Percentiles rank a stretch among this genome's conserved stretches.
These are phyloP conservation scores for Hyperoplus lanceolatus DNA, from an alignment of 2,797 vertebrate species.

Conservation along the genomic window DNA sequence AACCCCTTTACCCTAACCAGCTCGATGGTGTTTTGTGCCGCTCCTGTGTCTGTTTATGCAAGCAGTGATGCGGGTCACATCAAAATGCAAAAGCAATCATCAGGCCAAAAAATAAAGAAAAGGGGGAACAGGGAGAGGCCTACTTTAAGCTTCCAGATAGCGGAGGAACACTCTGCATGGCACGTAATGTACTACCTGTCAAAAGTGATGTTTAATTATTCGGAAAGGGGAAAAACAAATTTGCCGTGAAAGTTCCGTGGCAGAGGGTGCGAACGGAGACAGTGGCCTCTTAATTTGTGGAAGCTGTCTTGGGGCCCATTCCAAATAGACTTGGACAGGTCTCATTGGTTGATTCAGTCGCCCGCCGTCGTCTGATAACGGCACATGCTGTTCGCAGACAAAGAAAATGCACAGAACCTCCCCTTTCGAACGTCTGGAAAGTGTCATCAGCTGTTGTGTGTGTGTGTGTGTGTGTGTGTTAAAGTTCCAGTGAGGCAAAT, in stretches of 20 bases:
- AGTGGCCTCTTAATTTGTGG: slow-evolving; percentile 47
- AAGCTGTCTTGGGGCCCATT: slow-evolving; percentile 28
- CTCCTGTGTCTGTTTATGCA: slow-evolving; percentile 47
- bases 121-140: slow-evolving; percentile 11
- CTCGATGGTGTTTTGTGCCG: slow-evolving; percentile 7
- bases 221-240: slow-evolving; percentile 60
- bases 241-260: slow-evolving; percentile 48
- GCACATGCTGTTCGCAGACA: slow-evolving; percentile 40
- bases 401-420: slow-evolving; percentile 21
- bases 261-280: slow-evolving; percentile 44
- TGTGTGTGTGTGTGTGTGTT: slow-evolving; percentile 12
- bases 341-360: slow-evolving; percentile 52
- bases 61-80: slow-evolving; percentile 30
- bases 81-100: slow-evolving; percentile 50
- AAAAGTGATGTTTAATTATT: slow-evolving; percentile 63
- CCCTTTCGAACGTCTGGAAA: slow-evolving; percentile 56
- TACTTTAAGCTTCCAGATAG: slow-evolving; percentile 26
- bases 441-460: slow-evolving; percentile 2
- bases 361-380: slow-evolving; percentile 30
- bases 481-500: slow-evolving; percentile 10
- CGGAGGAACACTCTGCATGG: not conserved
- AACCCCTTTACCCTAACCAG: too few species aligned
- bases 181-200: slow-evolving; percentile 50
- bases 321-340: slow-evolving; percentile 52
- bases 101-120: slow-evolving; percentile 31